Evolutionary conservation across 2,113 vertebrate genomes (phyloP).

Genomic region (Ceyx cyanopectus): DNA sequence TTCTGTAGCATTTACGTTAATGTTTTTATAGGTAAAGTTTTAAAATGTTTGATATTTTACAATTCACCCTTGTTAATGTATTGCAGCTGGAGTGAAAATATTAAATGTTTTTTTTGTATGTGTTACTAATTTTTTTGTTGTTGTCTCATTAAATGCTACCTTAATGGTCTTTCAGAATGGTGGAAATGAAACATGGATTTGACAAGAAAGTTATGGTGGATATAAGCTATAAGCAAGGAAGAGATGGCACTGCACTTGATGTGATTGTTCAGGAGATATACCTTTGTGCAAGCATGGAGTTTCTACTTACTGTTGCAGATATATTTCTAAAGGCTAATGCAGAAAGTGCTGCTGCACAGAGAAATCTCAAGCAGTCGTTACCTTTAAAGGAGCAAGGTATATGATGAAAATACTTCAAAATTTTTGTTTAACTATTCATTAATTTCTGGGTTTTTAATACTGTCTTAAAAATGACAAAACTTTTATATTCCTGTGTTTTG

Average conservation of each 20-base stretch:
- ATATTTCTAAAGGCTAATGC: conserved; percentile 90
- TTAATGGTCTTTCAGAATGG: conserved; percentile 86
- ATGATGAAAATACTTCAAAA: not conserved
- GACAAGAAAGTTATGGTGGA: conserved; percentile 94
- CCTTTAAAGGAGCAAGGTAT: conserved; percentile 82
- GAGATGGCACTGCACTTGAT: conserved; percentile 84
- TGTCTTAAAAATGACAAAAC: not conserved
- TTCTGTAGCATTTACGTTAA: not conserved
- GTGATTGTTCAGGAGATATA: conserved; percentile 90
- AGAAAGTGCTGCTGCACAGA: conserved; percentile 80
- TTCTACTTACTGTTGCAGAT: conserved; percentile 90
- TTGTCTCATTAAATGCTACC: not conserved
- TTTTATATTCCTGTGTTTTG: not conserved
- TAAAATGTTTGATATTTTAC: not conserved
- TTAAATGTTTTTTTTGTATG: not conserved
- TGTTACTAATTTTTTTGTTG: not conserved
- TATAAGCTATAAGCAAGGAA: conserved; percentile 86
- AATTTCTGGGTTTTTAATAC: not conserved
- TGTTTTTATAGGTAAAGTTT: not conserved
- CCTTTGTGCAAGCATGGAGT: conserved; percentile 96
- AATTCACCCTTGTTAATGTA: not conserved
- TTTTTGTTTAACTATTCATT: not conserved
- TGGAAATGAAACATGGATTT: conserved; percentile 88
- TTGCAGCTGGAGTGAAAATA: not conserved
- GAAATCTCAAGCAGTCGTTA: conserved; percentile 76